phyloP scores from a whole-genome alignment of 2,888 invertebrate species.

The Heteromyza rotundicornis region DNA sequence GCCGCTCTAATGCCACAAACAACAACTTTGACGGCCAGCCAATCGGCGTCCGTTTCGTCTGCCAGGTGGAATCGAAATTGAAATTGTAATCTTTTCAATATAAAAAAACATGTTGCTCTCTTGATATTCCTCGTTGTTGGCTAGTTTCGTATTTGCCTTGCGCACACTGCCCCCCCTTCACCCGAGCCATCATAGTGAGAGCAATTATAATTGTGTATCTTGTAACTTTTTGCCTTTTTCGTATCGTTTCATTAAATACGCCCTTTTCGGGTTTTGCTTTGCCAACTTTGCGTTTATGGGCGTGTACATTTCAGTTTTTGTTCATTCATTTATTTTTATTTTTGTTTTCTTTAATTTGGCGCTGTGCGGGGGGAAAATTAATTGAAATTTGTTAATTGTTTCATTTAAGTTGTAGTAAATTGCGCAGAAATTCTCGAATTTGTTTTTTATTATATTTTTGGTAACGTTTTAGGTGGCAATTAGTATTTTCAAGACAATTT shows the following conservation, averaged over 20 bases:
- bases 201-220: conserved; percentile 4
- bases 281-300: neutral
- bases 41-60: conserved; percentile 46
- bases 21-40: too few species aligned
- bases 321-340: neutral
- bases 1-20: too few species aligned
- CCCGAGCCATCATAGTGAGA: too few species aligned
- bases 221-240: neutral
- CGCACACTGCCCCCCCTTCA: neutral
- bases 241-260: neutral
- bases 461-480: too few species aligned
- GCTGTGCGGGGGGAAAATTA: too few species aligned
- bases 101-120: conserved; percentile 4
- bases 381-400: too few species aligned
- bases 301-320: neutral
- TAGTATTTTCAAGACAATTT: too few species aligned
- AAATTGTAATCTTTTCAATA: conserved; percentile 47
- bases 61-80: conserved; percentile 50
- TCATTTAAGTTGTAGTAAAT: too few species aligned
- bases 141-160: neutral
- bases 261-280: neutral
- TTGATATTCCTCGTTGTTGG: neutral
- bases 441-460: too few species aligned
- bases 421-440: too few species aligned
- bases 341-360: too few species aligned